Base-by-base conservation (phyloP, 2,797 vertebrate species). In the Muscicapa striata region DNA sequence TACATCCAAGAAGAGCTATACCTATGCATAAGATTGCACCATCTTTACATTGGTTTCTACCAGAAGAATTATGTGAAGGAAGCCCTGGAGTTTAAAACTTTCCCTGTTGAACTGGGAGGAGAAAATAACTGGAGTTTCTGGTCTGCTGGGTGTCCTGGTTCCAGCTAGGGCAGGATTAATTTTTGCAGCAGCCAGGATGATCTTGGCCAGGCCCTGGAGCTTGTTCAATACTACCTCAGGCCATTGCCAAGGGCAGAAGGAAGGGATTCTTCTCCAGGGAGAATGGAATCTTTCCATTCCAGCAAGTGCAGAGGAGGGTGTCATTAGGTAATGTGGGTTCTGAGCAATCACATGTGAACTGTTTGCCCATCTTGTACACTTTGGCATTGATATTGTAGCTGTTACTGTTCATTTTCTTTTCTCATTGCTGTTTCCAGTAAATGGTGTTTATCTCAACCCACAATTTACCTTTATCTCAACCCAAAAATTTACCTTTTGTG, bases 401-500 rank as follows among this genome's bases (percentile, higher is more conserved):
- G 9, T 45, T n/a, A 24, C 15, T 45, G 6, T 20, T n/a, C 2
- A 17, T 58, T 64, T 79, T 51, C 59, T 38, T 58, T 20, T 58
- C 32, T 51, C 27, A 20, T 23, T 38, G n/a, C 10, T 72, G 7
- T 72, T 64, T 64, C 27, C 19, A 38, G 19, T 38, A 24, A 58
- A 38, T 26, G 29, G 16, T 26, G 46, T 13, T n/a, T 51, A 10
- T 51, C 45, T 72, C 27, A 51, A 24, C 9, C 58, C 0, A 0
- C 29, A 15, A n/a, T n/a, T n/a, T n/a, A n/a, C n/a, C n/a, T 13
- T n/a, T 51, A 10, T 51, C 45, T 72, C 27, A 51, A 24, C 9
- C 58, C 0, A 0, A 24, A 15, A n/a, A n/a, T 49, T 72, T 24
- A 8, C 13, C 4, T 45, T 72, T 55, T 57, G 15, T 11, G 11